Conservation (phyloP, 2,113 vertebrate genomes). For the Dasyprocta punctata region DNA sequence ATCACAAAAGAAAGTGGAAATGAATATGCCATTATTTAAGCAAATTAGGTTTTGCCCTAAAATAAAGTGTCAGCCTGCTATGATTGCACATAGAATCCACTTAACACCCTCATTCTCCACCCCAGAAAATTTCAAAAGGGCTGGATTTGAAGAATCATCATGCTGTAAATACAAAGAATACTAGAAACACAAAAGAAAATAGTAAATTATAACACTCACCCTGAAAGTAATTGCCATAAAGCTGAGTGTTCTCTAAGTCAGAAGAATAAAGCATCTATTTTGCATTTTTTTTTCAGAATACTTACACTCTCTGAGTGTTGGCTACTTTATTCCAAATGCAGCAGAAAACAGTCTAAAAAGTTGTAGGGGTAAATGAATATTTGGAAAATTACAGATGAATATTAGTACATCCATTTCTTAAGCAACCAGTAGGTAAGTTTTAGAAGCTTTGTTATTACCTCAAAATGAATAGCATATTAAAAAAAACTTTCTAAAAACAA, state of each 20-base stretch:
- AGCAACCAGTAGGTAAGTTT: background rate
- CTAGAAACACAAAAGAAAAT: background rate
- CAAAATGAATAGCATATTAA: background rate
- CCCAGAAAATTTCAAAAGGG: background rate
- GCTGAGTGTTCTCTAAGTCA: background rate
- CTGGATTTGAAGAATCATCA: background rate
- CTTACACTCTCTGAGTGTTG: background rate
- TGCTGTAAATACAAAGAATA: background rate
- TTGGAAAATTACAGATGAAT: background rate
- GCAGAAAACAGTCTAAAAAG: background rate
- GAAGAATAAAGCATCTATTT: background rate
- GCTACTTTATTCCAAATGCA: background rate
- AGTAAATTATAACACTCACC: background rate
- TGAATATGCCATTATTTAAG: background rate
- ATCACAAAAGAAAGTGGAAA: background rate
- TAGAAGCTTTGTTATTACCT: background rate
- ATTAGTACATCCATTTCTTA: background rate
- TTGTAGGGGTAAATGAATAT: background rate
- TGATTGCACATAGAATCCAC: background rate
- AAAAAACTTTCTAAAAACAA: background rate
- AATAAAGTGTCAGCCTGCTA: background rate
- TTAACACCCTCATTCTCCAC: background rate
- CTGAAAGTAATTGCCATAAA: background rate
- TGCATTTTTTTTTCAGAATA: background rate
- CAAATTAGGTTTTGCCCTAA: background rate